Conservation (phyloP, 2,113 vertebrate species). For the Clupea harengus region DNA sequence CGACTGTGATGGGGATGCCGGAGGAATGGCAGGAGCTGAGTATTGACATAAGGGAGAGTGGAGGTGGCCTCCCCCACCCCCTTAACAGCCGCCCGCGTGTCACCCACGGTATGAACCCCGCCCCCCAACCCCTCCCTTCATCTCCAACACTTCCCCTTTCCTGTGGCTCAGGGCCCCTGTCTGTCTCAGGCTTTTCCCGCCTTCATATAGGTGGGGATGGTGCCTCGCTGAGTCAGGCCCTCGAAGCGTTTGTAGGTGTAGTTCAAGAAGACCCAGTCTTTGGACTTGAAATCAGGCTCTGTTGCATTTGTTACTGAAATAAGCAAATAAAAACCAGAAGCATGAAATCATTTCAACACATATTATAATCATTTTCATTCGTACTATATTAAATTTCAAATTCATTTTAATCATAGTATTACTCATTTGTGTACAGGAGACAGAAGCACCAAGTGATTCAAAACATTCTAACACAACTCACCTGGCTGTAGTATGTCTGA, state of each 20-base stretch:
- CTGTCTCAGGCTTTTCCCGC: conserved; percentile 83
- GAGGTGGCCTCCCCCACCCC: not conserved
- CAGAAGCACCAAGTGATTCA: not conserved
- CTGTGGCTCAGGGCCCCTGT: not conserved
- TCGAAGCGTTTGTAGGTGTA: conserved; percentile 99
- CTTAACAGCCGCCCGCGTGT: not conserved
- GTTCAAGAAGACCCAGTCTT: conserved; percentile 99
- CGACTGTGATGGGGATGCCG: not conserved
- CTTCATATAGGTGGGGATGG: conserved; percentile 96
- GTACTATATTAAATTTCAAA: conserved; percentile 18
- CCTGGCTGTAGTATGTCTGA: conserved; percentile 97
- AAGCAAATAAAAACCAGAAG: conserved; percentile 23
- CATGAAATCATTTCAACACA: not conserved
- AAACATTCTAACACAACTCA: conserved; percentile 53
- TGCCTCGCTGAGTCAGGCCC: conserved; percentile 92
- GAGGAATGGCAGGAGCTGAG: conserved; percentile 3
- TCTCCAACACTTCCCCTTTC: not conserved
- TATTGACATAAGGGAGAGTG: not conserved
- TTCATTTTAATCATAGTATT: not conserved
- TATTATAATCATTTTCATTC: not conserved
- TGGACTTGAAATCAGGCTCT: conserved; percentile 96
- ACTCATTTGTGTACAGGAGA: not conserved
- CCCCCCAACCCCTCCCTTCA: not conserved
- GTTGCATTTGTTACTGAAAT: conserved; percentile 83
- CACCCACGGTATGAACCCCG: not conserved